Base-by-base conservation (phyloP, 2,888 invertebrate genomes). In the Luperina testacea region DNA sequence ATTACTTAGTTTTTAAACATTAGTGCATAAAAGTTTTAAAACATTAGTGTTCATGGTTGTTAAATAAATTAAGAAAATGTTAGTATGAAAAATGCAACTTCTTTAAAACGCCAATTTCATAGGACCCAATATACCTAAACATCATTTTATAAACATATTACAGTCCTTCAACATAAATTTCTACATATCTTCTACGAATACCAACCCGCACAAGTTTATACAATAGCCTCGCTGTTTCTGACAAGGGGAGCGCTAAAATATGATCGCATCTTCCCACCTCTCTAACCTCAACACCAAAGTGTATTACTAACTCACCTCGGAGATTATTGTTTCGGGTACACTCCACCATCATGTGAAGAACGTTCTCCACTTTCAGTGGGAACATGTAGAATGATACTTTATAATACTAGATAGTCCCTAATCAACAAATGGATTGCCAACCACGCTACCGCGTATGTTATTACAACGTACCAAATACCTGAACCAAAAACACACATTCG, bases 381-480 rank as follows among this genome's bases (percentile, higher is more conserved):
- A 15, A 48, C 15, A 48, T 48, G 13, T 45, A 45, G 45, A 2
- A 13, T 32, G 32, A 32, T 32, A 32, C 32, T 32, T 32, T 53
- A 53, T 51, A 51, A 38, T 57, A 75, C 11, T 75, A 27, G 7
- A 9, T n/a, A 38, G 13, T 48, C 64, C 17, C 72, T 48, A 38
- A 72, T 80, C 38, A 38, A 38, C 38, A 63, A 72, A 64, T 64
- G 38, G 4, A 64, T 45, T 24, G 38, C 2, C n/a, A 27, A 38
- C 51, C 5, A 2, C 20, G 38, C 45, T 7, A 59, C 17, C n/a
- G 42, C 53, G 8, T 42, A n/a, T 68, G 42, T 72, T 70, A 51
- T 64, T 61, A 68, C 20, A n/a, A 48, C 53, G 38, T 13, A 45
- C 7, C 67, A 75, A 75, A 53, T 72, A 84, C 85, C 61, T 82